Conservation (phyloP, 2,888 invertebrate genomes). For the Drymonia ruficornis region DNA sequence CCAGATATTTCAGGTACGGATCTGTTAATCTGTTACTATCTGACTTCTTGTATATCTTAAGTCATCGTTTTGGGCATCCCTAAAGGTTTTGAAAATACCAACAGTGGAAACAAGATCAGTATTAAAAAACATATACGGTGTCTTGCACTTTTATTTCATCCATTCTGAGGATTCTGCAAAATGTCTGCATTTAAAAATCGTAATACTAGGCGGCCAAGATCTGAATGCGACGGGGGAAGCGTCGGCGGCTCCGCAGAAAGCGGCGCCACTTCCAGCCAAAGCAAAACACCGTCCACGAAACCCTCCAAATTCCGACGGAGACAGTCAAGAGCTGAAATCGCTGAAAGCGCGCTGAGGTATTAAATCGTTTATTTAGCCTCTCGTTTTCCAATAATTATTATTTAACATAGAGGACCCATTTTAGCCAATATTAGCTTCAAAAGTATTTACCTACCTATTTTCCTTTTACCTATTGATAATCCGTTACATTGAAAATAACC, state of each 20-base stretch:
- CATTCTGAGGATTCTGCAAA: not conserved
- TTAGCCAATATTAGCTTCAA: no score
- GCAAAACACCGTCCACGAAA: constrained; percentile 66
- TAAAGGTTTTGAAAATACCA: no score
- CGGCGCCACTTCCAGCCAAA: constrained; percentile 75
- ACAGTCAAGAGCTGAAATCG: constrained; percentile 64
- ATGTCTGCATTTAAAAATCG: not conserved
- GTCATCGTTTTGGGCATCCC: no score
- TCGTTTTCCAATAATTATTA: no score
- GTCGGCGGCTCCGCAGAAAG: constrained; percentile 77
- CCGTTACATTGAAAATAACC: no score
- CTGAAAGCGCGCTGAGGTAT: constrained; percentile 69
- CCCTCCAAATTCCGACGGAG: constrained; percentile 69
- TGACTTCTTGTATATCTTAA: not conserved
- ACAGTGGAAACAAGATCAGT: not conserved
- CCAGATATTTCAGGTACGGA: constrained; percentile 68
- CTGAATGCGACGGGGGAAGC: constrained; percentile 75
- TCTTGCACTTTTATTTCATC: not conserved
- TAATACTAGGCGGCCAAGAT: constrained; percentile 57
- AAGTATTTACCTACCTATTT: no score
- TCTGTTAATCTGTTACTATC: not conserved
- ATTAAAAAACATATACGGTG: not conserved
- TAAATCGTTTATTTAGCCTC: not conserved
- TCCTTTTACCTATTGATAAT: no score
- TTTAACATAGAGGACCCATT: no score